A percentile compares a stretch with the other conserved stretches of the same genome.
These are phyloP conservation scores for Hyposmocoma kahamanoa DNA, from an alignment of 1,140 invertebrate species.

Conservation along the genomic window DNA sequence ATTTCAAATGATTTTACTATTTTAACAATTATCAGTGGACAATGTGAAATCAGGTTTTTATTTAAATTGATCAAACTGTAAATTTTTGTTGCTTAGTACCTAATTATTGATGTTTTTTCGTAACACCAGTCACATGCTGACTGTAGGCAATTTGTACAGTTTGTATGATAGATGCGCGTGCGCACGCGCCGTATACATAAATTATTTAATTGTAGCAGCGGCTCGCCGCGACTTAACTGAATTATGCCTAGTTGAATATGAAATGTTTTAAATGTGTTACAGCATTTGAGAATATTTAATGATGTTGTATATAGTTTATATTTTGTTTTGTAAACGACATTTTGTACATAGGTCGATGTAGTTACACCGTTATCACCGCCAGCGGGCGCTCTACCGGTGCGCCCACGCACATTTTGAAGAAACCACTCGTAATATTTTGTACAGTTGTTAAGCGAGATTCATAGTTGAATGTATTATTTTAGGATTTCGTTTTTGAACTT, in stretches of 20 bases:
- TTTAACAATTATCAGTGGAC: slow-evolving; percentile 18
- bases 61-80: slow-evolving; percentile 26
- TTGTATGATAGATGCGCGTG: slow-evolving; percentile 20
- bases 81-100: slow-evolving; percentile 49
- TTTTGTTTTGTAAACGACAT: slow-evolving; percentile 67
- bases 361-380: slow-evolving; percentile 48
- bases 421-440: slow-evolving; percentile 71
- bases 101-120: slow-evolving; percentile 28
- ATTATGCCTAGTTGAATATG: slow-evolving; percentile 69
- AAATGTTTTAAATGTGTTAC: slow-evolving; percentile 74
- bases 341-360: slow-evolving; percentile 59
- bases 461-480: slow-evolving; percentile 68
- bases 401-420: slow-evolving; percentile 60
- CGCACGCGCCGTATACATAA: slow-evolving; percentile 23
- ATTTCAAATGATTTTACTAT: slow-evolving; percentile 4
- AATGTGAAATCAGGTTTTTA: background rate
- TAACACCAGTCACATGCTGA: slow-evolving; percentile 26
- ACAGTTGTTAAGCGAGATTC: slow-evolving; percentile 70
- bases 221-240: slow-evolving; percentile 46
- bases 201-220: slow-evolving; percentile 40
- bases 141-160: slow-evolving; percentile 49
- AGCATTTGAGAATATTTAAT: slow-evolving; percentile 73
- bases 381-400: slow-evolving; percentile 54
- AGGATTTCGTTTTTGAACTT: slow-evolving; percentile 62
- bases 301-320: slow-evolving; percentile 73